Conservation (phyloP, 2,113 vertebrate genomes). For the Romanogobio albipinnatus region DNA sequence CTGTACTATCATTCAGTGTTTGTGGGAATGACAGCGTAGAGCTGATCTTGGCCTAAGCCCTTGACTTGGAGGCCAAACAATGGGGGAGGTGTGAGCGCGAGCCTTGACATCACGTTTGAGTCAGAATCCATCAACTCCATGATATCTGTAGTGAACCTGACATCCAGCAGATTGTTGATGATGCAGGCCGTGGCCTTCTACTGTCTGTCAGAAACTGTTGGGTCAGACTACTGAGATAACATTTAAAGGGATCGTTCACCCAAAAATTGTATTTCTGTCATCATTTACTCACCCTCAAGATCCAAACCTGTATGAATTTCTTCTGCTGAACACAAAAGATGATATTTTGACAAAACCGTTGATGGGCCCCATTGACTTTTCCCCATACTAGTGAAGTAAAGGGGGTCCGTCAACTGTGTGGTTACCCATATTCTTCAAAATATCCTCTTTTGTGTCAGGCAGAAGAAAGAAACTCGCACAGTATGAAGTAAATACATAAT, state of each 20-base stretch:
- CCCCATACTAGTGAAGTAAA: too few species aligned
- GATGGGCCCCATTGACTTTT: too few species aligned
- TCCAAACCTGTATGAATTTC: too few species aligned
- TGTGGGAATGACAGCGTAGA: slow-evolving; percentile 6
- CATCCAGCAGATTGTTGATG: not conserved
- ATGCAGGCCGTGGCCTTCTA: not conserved
- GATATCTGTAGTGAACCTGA: slow-evolving; percentile 2
- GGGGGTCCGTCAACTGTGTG: too few species aligned
- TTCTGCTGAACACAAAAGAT: too few species aligned
- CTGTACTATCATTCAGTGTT: not conserved
- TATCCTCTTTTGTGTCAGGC: too few species aligned
- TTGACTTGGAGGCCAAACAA: slow-evolving; percentile 4
- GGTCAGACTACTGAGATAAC: not conserved
- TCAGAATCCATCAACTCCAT: slow-evolving; percentile 7
- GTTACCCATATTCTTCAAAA: too few species aligned
- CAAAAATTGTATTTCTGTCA: not conserved
- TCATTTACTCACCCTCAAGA: too few species aligned
- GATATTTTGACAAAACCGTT: too few species aligned
- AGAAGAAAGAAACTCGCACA: too few species aligned
- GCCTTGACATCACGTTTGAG: not conserved
- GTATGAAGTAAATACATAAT: too few species aligned
- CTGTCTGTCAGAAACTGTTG: not conserved
- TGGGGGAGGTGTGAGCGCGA: slow-evolving; percentile 1
- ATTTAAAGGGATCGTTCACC: not conserved
- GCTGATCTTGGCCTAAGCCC: slow-evolving; percentile 20